These are phyloP conservation scores for pig (Sus scrofa) DNA, from an alignment of 2,113 vertebrate species.

Conservation along the genomic window T2T-Sscrofa CM000813.6:26201001-26201500, in stretches of 20 bases:
- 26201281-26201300: not conserved
- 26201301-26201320: not conserved
- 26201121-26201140: not conserved
- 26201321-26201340: not conserved
- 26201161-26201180: not conserved
- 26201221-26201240: not conserved
- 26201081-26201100: no score
- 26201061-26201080: not conserved
- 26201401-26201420: not conserved
- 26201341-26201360: not conserved
- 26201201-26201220: not conserved
- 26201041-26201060: not conserved
- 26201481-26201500: not conserved
- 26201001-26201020: not conserved
- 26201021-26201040: not conserved
- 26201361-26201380: not conserved
- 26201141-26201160: not conserved
- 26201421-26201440: not conserved
- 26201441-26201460: not conserved
- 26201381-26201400: not conserved
- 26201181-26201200: not conserved
- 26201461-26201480: not conserved
- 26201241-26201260: not conserved
- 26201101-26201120: not conserved
- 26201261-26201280: not conserved